Evolutionary conservation across 2,113 vertebrate genomes (phyloP).

Genomic region (Antechinus flavipes): DNA sequence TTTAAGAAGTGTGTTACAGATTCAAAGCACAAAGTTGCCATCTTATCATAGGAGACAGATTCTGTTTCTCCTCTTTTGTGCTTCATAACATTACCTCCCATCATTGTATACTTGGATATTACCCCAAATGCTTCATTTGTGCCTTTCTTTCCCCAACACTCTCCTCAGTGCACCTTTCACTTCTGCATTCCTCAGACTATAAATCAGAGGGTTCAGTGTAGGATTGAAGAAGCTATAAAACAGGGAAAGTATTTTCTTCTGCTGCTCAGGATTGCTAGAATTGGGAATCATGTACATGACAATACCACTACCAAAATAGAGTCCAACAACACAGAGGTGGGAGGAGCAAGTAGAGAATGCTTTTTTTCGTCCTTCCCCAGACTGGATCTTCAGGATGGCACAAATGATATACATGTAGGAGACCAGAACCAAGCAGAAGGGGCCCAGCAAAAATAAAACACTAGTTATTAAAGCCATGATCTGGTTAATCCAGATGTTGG

Average conservation of each 20-base stretch:
- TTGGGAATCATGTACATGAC: constrained; percentile 34
- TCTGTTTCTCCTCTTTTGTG: background rate
- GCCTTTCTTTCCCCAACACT: background rate
- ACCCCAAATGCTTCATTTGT: background rate
- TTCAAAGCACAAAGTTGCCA: background rate
- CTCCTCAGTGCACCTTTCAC: constrained; percentile 20
- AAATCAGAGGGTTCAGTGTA: constrained; percentile 19
- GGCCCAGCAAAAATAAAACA: constrained; percentile 18
- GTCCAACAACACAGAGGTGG: constrained; percentile 31
- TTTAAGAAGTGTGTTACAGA: background rate
- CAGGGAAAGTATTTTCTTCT: constrained; percentile 34
- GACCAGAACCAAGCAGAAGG: constrained; percentile 5
- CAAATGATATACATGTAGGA: constrained; percentile 35
- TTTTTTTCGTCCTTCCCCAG: constrained; percentile 13
- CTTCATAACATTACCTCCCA: background rate
- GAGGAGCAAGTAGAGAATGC: constrained; percentile 51
- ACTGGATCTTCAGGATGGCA: constrained; percentile 30
- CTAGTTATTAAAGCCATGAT: fast-evolving
- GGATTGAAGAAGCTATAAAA: constrained; percentile 48
- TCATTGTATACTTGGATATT: background rate
- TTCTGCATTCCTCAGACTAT: constrained; percentile 9
- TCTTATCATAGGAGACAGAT: background rate
- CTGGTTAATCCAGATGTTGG: background rate
- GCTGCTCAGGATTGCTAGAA: constrained; percentile 15
- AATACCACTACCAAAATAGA: constrained; percentile 51